Evolutionary conservation across 2,888 invertebrate genomes (phyloP).

Genomic region (Pseudococcus viburni): DNA sequence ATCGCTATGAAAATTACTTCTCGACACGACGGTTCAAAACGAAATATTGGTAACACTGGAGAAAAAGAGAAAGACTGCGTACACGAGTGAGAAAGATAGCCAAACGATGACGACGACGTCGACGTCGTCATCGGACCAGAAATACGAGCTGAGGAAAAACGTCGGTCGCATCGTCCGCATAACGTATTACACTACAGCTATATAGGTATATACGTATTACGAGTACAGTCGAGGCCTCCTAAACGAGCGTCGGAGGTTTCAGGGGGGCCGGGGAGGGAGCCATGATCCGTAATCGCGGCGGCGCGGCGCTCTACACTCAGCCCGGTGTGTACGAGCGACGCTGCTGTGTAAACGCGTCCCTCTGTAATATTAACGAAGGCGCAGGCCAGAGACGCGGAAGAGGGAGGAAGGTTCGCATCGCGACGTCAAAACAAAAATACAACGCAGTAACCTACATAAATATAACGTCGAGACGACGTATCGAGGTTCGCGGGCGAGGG

Average conservation of each 20-base stretch:
- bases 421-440: slow-evolving; percentile 64
- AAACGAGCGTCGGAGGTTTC: background rate
- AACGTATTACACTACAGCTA: background rate
- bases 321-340: background rate
- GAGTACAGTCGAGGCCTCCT: background rate
- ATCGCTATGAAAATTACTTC: background rate
- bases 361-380: background rate
- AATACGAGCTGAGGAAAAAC: background rate
- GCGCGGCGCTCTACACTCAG: background rate
- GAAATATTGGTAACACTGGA: background rate
- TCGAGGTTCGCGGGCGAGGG: slow-evolving; percentile 42
- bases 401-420: slow-evolving; percentile 58
- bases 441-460: slow-evolving; percentile 64
- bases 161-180: background rate
- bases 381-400: background rate
- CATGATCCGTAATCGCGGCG: slow-evolving; percentile 7
- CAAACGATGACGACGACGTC: background rate
- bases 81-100: background rate
- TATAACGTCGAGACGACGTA: slow-evolving; percentile 51
- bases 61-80: background rate
- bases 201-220: background rate
- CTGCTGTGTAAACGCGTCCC: background rate
- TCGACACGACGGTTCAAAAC: background rate
- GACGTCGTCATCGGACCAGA: background rate
- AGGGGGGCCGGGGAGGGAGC: background rate